These are phyloP conservation scores for Dasypogon diadema DNA, from an alignment of 2,888 invertebrate species.

Conservation along the genomic window DNA sequence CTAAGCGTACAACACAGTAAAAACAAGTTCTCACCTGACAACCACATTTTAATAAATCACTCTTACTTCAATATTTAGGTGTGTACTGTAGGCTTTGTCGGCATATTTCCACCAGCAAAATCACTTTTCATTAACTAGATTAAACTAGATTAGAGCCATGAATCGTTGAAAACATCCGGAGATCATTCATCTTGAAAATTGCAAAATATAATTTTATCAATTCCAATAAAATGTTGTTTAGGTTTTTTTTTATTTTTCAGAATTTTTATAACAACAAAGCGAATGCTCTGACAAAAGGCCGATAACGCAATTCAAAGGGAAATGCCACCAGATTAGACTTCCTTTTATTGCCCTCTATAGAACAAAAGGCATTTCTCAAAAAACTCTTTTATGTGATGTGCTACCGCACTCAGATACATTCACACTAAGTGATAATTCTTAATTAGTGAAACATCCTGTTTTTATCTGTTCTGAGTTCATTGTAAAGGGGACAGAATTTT, in stretches of 20 bases:
- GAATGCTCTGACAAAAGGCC: not conserved
- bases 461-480: not conserved
- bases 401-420: conserved; percentile 20
- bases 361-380: conserved; percentile 26
- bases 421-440: conserved; percentile 20
- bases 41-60: too few species aligned
- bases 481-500: not conserved
- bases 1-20: too few species aligned
- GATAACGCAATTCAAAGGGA: conserved; percentile 24
- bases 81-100: too few species aligned
- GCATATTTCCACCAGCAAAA: too few species aligned
- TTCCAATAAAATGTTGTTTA: not conserved
- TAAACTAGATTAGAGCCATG: too few species aligned
- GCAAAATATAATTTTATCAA: conserved; percentile 30
- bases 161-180: too few species aligned
- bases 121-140: too few species aligned
- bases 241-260: too few species aligned
- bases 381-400: conserved; percentile 24
- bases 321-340: conserved; percentile 24
- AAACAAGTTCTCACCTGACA: too few species aligned
- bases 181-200: conserved; percentile 13
- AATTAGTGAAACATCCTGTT: conserved; percentile 37
- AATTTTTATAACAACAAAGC: not conserved
- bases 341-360: not conserved
- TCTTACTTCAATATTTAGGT: too few species aligned